phyloP scores from a whole-genome alignment of 1,140 invertebrate species.

The Drosophila sp. region DNA sequence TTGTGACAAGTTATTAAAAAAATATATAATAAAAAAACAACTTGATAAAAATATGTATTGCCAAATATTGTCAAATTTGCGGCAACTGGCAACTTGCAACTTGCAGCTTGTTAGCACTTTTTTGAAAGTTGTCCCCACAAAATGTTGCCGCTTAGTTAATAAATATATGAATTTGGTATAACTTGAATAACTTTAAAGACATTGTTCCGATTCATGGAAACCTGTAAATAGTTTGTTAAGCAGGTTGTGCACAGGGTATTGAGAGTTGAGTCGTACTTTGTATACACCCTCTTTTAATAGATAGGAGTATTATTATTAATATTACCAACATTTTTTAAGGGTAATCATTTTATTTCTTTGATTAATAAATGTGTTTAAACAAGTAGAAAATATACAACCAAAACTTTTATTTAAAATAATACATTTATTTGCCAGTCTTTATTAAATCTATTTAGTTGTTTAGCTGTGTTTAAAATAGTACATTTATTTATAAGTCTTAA shows the following conservation, averaged over 20 bases:
- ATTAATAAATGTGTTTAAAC: no score
- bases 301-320: no score
- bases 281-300: not conserved
- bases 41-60: slow-evolving; percentile 47
- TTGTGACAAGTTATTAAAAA: slow-evolving; percentile 44
- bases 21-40: slow-evolving; percentile 10
- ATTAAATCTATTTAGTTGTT: no score
- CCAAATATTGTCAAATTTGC: slow-evolving; percentile 74
- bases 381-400: no score
- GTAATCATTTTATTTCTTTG: no score
- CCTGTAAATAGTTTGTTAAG: slow-evolving; percentile 14
- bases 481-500: no score
- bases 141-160: slow-evolving; percentile 35
- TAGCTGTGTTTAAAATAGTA: no score
- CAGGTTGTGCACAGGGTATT: slow-evolving; percentile 9
- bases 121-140: slow-evolving; percentile 66
- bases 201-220: slow-evolving; percentile 29
- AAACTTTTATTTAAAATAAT: no score
- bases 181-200: slow-evolving; percentile 30
- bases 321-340: no score
- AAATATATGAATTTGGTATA: slow-evolving; percentile 39
- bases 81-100: slow-evolving; percentile 26
- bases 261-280: not conserved
- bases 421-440: no score
- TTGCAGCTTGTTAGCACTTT: slow-evolving; percentile 53